Evolutionary conservation across 2,888 invertebrate species (phyloP), one percentile per base, ranked within the genome.

Genomic region (Aspidapion aeneum): DNA sequence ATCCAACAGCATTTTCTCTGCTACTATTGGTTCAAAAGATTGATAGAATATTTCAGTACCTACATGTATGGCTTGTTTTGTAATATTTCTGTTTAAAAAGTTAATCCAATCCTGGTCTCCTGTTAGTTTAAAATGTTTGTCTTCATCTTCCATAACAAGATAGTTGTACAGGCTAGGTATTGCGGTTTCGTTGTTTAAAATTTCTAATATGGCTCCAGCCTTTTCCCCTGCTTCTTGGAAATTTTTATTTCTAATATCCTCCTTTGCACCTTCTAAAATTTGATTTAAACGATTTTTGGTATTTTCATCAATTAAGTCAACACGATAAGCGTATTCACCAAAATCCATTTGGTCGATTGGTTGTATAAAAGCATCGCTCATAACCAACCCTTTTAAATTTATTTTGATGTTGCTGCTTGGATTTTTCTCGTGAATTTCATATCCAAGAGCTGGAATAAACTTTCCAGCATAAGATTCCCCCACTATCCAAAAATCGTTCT

Each of bases 391-490:
- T 79, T 86, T 84, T 55, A 88, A 77, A 75, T 91, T 91, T n/a
- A 92, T 90, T 76, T 87, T 87, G 3, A 83, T 79, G 9, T 81
- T 77, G 0, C 88, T 86, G 1, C 70, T 76, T 5, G 82, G 81
- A 72, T 86, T 85, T 67, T 87, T 87, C 69, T 85, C 83, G 71
- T 90, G 87, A 62, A 93, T 91, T 0, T 89, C 86, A 74, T 90
- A 87, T 0, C 87, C 86, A 56, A 92, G 78, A 0, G 94, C 91
- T 1, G 96, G 96, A 0, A 88, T 85, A 74, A 87, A 87, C 76
- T 88, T 88, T 0, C 94, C 93, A 57, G 87, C 93, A 75, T 95
- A 95, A 0, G 94, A 94, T 81, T 96, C 96, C 0, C 96, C 96
- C 0, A 93, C 89, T 0, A 94, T 86, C 80, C 87, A 97, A 78